Base-by-base conservation (phyloP, 2,888 invertebrate genomes). In the Apotomis betuletana region DNA sequence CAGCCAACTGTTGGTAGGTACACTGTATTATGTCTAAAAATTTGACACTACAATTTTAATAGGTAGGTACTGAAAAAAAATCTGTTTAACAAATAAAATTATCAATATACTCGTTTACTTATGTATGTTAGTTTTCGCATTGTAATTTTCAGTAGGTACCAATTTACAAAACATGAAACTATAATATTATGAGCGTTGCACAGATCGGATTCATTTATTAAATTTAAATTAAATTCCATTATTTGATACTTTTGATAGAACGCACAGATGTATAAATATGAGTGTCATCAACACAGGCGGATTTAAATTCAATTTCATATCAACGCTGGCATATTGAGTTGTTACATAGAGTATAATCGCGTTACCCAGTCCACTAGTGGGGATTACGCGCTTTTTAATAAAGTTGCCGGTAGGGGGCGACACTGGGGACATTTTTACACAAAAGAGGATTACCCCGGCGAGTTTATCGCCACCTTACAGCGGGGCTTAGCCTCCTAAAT, bases 401-500 rank as follows among this genome's bases (percentile, higher is more conserved):
- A 93, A 91, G 90, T 91, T 82, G 83, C 83, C 85, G 80, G 82
- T 84, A 83, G 88, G 90, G 90, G 88, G 90, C 83, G 88, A 85
- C 86, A 84, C 81, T 83, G 88, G 90, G 91, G 92, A 92, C 92
- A 91, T 91, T 92, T 92, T 92, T 92, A 87, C 87, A 93, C 91
- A 92, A 92, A 64, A 92, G 92, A 85, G 92, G 92, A 93, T 92
- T 93, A 93, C 89, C 89, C 87, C 82, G 89, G 85, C 87, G 81
- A 88, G 92, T 91, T 93, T 93, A 93, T 93, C 92, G 90, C 86
- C 88, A 91, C 92, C 92, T 92, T 92, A 92, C 93, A 91, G 93
- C 84, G 82, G 78, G 78, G 92, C 90, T 92, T 87, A 92, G 90
- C 85, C 86, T 87, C 81, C 91, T 90, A 91, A 92, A 90, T 90